Evolutionary conservation across 2,888 invertebrate species (phyloP).

Genomic region (Aphidius colemani): DNA sequence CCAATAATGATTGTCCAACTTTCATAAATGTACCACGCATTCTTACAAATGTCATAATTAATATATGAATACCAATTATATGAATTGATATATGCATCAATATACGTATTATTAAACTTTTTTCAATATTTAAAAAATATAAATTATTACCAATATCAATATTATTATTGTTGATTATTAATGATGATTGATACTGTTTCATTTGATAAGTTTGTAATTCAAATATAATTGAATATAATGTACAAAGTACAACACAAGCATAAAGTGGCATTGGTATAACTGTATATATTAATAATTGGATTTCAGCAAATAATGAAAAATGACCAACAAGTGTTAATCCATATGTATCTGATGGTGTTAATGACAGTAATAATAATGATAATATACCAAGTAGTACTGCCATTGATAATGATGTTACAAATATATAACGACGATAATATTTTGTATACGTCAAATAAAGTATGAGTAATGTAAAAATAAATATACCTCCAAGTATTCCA

Average conservation of each 20-base stretch:
- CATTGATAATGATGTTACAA: constrained; percentile 74
- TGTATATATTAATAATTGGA: constrained; percentile 89
- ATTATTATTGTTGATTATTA: neutral
- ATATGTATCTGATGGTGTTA: constrained; percentile 61
- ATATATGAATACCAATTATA: constrained; percentile 89
- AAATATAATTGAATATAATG: constrained; percentile 82
- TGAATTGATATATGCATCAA: constrained; percentile 89
- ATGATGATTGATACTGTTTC: neutral
- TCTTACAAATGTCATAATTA: constrained; percentile 89
- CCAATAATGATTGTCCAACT: constrained; percentile 90
- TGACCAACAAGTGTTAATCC: constrained; percentile 79
- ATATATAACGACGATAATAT: constrained; percentile 71
- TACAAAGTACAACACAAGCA: constrained; percentile 78
- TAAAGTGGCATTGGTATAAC: constrained; percentile 90
- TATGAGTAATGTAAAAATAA: constrained; percentile 68
- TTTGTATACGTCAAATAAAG: constrained; percentile 76
- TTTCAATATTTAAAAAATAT: constrained; percentile 39
- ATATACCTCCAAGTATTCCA: constrained; percentile 71
- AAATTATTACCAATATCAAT: constrained; percentile 41
- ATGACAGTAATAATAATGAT: constrained; percentile 69
- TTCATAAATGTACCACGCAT: constrained; percentile 97
- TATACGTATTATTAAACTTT: constrained; percentile 68
- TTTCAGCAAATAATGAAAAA: constrained; percentile 83
- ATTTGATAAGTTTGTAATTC: constrained; percentile 69
- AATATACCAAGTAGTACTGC: constrained; percentile 72